A percentile compares a stretch with the other conserved stretches of the same genome.
These are phyloP conservation scores for Zosterops hypoxanthus DNA, from an alignment of 2,113 vertebrate species.

Conservation along the genomic window DNA sequence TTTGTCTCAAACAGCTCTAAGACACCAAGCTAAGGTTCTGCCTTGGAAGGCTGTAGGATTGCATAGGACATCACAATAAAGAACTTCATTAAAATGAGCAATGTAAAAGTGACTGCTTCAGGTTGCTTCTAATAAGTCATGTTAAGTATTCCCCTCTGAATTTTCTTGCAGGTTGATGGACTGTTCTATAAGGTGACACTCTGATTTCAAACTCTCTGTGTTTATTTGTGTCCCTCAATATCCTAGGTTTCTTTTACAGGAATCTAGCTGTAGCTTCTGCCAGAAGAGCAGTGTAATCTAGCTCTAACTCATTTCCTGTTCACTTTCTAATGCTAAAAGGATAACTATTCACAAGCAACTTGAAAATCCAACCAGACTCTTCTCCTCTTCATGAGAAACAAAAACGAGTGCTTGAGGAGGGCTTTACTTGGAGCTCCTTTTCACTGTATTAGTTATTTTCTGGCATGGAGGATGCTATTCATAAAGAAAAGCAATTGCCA, in stretches of 20 bases:
- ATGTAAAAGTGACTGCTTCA: slow-evolving; percentile 25
- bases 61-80: neutral
- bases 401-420: neutral
- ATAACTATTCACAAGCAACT: slow-evolving; percentile 28
- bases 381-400: neutral
- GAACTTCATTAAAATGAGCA: neutral
- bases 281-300: slow-evolving; percentile 56
- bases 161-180: slow-evolving; percentile 89
- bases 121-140: slow-evolving; percentile 4
- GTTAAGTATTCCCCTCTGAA: slow-evolving; percentile 75
- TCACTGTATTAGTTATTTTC: neutral
- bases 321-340: slow-evolving; percentile 62
- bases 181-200: slow-evolving; percentile 85
- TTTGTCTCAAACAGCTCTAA: neutral
- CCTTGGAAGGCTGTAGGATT: neutral
- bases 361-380: slow-evolving; percentile 59
- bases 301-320: slow-evolving; percentile 64
- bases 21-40: neutral
- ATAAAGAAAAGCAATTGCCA: neutral
- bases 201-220: slow-evolving; percentile 76
- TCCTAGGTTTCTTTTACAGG: slow-evolving; percentile 76
- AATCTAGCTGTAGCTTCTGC: slow-evolving; percentile 74
- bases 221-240: slow-evolving; percentile 69
- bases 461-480: neutral
- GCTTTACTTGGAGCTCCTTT: neutral